A percentile compares a stretch with the other conserved stretches of the same genome.
Evolutionary conservation across 2,113 vertebrate species (phyloP).

Genomic region (Passer domesticus): DNA sequence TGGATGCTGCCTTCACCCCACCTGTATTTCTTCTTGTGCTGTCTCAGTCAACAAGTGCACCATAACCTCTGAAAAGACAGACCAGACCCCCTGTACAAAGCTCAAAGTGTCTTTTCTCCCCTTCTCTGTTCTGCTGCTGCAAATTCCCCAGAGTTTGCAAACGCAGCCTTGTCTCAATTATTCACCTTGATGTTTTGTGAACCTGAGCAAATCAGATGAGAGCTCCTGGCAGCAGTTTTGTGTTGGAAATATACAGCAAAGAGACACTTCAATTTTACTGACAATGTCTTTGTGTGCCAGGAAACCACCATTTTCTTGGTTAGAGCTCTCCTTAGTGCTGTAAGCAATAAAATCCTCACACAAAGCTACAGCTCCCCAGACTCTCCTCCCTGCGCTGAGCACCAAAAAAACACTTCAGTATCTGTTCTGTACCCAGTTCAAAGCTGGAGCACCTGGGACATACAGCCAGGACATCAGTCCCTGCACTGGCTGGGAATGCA

Average conservation of each 20-base stretch:
- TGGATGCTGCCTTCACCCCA: neutral
- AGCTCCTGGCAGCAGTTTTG: conserved; percentile 15
- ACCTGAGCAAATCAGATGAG: conserved; percentile 19
- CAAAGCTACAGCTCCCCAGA: neutral
- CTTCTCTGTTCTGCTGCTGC: neutral
- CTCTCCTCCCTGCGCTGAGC: neutral
- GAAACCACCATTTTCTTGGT: neutral
- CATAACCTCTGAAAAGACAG: neutral
- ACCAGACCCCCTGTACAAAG: neutral
- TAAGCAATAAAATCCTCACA: neutral
- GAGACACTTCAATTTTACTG: neutral
- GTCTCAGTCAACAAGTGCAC: neutral
- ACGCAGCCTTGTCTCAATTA: conserved; percentile 17
- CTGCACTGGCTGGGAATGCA: rapidly evolving
- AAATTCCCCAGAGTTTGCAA: neutral
- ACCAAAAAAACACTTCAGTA: neutral
- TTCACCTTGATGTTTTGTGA: conserved; percentile 4
- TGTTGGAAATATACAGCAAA: neutral
- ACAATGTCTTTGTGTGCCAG: neutral
- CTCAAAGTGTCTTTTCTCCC: neutral
- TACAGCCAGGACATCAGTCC: neutral
- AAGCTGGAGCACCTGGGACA: neutral
- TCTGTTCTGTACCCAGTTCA: neutral
- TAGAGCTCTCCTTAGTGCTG: neutral
- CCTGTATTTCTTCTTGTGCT: neutral